phyloP scores from a whole-genome alignment of 2,113 vertebrate species.

The Apodemus speciosus region DNA sequence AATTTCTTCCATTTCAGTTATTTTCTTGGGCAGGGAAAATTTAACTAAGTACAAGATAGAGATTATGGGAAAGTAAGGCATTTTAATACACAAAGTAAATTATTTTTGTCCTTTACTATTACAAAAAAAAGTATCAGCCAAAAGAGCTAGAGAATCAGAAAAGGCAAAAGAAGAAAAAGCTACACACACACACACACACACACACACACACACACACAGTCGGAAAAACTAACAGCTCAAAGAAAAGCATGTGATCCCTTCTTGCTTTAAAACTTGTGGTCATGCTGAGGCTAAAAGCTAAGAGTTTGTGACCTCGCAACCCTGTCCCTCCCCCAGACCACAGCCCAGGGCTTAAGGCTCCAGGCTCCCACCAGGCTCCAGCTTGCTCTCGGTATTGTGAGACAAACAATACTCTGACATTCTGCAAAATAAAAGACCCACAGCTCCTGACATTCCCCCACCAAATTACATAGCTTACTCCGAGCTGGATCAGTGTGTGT shows the following conservation, averaged over 20 bases:
- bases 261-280: slow-evolving; percentile 84
- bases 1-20: slow-evolving; percentile 67
- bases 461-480: slow-evolving; percentile 19
- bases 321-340: slow-evolving; percentile 71
- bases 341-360: slow-evolving; percentile 76
- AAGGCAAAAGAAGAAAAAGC: slow-evolving; percentile 82
- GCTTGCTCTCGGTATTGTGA: slow-evolving; percentile 73
- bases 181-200: slow-evolving; percentile 47
- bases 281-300: slow-evolving; percentile 88
- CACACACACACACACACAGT: slow-evolving; percentile 4
- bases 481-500: slow-evolving; percentile 30
- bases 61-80: slow-evolving; percentile 21
- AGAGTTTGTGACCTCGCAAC: slow-evolving; percentile 89
- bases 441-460: slow-evolving; percentile 26
- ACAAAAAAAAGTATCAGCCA: slow-evolving; percentile 46
- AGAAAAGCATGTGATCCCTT: slow-evolving; percentile 81
- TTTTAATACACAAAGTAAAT: slow-evolving; percentile 52
- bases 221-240: slow-evolving; percentile 81
- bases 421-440: slow-evolving; percentile 67
- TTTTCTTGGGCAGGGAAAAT: slow-evolving; percentile 56
- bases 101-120: slow-evolving; percentile 64
- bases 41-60: slow-evolving; percentile 38
- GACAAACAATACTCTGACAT: slow-evolving; percentile 75
- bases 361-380: slow-evolving; percentile 77
- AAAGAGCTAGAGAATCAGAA: slow-evolving; percentile 67